Conservation (phyloP, 2,888 invertebrate genomes). For the Andrena minutula region DNA sequence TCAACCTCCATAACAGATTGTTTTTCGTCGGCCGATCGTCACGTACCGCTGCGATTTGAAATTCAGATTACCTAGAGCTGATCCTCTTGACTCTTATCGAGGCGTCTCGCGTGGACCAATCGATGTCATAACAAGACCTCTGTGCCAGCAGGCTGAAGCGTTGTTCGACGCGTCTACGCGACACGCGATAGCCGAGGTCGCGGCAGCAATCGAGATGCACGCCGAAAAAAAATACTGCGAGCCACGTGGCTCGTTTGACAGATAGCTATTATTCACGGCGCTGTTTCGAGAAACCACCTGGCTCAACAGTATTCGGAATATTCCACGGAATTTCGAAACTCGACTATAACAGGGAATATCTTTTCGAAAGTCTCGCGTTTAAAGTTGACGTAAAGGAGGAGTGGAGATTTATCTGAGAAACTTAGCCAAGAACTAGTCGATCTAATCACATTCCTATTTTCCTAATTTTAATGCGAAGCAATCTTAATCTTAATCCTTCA, state of each 20-base stretch:
- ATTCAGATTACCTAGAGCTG: conserved; percentile 23
- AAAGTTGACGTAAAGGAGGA: neutral
- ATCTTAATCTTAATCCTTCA: too few relatives aligned
- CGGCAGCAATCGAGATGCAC: conserved; percentile 39
- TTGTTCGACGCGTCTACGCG: conserved; percentile 2
- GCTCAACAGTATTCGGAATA: neutral
- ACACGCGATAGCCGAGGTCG: conserved; percentile 50
- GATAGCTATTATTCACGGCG: neutral
- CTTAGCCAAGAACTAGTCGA: too few relatives aligned
- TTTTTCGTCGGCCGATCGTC: neutral
- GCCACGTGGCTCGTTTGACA: neutral
- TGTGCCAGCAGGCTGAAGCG: conserved; percentile 1
- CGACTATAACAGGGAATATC: neutral
- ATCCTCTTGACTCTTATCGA: conserved; percentile 24
- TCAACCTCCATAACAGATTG: conserved; percentile 2
- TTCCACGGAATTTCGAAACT: neutral
- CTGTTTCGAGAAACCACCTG: neutral
- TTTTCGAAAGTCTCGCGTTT: neutral
- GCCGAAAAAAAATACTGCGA: conserved; percentile 10
- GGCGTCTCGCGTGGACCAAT: conserved; percentile 4
- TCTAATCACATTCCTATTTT: too few relatives aligned
- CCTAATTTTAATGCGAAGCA: too few relatives aligned
- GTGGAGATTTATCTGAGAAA: too few relatives aligned
- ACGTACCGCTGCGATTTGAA: conserved; percentile 18
- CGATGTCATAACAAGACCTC: conserved; percentile 48